Conservation (phyloP, 2,797 vertebrate species). For the Helostoma temminkii region DNA sequence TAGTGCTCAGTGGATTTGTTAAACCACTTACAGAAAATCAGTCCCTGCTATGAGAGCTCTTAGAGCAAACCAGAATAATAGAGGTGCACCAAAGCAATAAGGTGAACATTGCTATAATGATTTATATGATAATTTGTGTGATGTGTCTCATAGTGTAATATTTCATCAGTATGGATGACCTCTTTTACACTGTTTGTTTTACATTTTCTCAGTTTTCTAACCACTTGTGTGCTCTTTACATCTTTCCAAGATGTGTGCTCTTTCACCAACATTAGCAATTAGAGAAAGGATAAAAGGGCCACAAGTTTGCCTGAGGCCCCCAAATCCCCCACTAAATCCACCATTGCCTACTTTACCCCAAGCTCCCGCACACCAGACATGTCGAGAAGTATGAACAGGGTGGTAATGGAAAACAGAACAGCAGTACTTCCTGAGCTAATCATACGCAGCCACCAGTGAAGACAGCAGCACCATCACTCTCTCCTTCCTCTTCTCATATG, state of each 20-base stretch:
- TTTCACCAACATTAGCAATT: not conserved
- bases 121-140: too few relatives aligned
- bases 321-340: slow-evolving; percentile 5
- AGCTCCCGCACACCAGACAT: not conserved
- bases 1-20: too few relatives aligned
- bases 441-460: slow-evolving; percentile 37
- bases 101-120: too few relatives aligned
- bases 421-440: slow-evolving; percentile 56
- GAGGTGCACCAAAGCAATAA: too few relatives aligned
- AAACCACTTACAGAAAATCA: too few relatives aligned
- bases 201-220: not conserved
- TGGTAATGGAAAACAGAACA: slow-evolving; percentile 64
- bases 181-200: too few relatives aligned
- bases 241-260: not conserved
- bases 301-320: not conserved
- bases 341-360: not conserved
- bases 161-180: too few relatives aligned
- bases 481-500: slow-evolving; percentile 24
- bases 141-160: too few relatives aligned
- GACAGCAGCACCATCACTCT: slow-evolving; percentile 51
- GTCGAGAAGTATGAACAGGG: slow-evolving; percentile 35
- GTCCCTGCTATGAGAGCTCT: too few relatives aligned
- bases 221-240: not conserved
- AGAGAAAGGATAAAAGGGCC: not conserved
- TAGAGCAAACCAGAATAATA: too few relatives aligned